Percentiles rank a stretch among this genome's conserved stretches.
Conservation (phyloP, 2,888 invertebrate genomes). For the Mycalesis mineus region DNA sequence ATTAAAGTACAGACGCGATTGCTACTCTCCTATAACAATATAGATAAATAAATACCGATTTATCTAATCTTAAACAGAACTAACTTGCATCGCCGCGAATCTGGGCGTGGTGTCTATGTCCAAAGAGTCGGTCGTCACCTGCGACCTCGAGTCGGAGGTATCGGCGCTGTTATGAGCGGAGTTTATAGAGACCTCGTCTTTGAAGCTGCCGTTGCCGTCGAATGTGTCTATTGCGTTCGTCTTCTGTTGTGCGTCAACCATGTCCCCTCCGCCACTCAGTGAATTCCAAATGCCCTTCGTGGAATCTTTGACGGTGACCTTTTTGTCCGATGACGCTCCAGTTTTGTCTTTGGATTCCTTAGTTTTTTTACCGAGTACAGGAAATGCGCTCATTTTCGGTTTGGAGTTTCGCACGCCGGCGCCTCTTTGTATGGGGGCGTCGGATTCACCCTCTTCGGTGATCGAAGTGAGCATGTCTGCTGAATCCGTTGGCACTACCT, state of each 20-base stretch:
- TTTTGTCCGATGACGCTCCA: conserved; percentile 57
- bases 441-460: conserved; percentile 81
- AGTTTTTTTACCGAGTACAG: conserved; percentile 82
- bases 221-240: conserved; percentile 54
- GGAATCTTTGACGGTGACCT: conserved; percentile 64
- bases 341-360: conserved; percentile 74
- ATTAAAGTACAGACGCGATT: too few species aligned
- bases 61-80: conserved; percentile 67
- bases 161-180: conserved; percentile 63
- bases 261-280: conserved; percentile 67
- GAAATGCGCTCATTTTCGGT: conserved; percentile 80
- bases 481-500: conserved; percentile 78
- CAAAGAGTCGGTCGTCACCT: conserved; percentile 70
- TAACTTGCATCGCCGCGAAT: conserved; percentile 79
- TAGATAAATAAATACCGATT: not conserved
- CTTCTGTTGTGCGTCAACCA: conserved; percentile 69
- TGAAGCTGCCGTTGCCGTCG: conserved; percentile 65
- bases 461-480: conserved; percentile 81
- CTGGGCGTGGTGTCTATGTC: conserved; percentile 73
- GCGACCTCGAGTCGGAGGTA: conserved; percentile 70
- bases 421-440: conserved; percentile 74
- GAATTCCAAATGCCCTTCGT: conserved; percentile 71
- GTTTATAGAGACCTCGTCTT: conserved; percentile 69
- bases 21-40: too few species aligned
- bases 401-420: conserved; percentile 74